Conservation (phyloP, 2,797 vertebrate species). For the Pangasius mekongensis region DNA sequence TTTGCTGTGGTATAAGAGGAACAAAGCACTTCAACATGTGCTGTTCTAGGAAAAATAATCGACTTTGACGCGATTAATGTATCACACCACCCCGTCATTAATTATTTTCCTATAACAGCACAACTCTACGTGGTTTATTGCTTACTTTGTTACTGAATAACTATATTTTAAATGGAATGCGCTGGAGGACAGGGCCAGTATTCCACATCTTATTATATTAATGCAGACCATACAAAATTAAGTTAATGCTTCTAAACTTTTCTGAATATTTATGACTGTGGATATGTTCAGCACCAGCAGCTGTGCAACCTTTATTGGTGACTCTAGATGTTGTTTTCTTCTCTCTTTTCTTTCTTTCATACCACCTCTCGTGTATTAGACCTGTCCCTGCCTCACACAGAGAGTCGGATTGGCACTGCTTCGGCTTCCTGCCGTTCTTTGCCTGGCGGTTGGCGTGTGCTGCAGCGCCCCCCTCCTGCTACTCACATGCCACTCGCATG, state of each 20-base stretch:
- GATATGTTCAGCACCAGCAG: background rate
- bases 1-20: background rate
- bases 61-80: background rate
- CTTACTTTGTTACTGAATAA: background rate
- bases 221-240: background rate
- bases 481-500: slow-evolving; percentile 76
- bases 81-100: background rate
- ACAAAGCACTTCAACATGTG: background rate
- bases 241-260: background rate
- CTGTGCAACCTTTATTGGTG: background rate
- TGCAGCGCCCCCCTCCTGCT: slow-evolving; percentile 66
- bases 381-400: slow-evolving; percentile 55
- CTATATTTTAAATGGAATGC: background rate
- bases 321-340: background rate
- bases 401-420: slow-evolving; percentile 65
- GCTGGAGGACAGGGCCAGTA: background rate
- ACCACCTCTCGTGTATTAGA: slow-evolving; percentile 68
- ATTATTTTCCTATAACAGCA: background rate
- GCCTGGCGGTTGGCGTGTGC: slow-evolving; percentile 66
- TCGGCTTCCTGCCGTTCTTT: slow-evolving; percentile 60
- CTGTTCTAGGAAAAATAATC: background rate
- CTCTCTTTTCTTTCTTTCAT: slow-evolving; percentile 4
- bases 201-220: background rate
- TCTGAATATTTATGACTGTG: background rate
- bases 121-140: background rate